A percentile compares a stretch with the other conserved stretches of the same genome.
Evolutionary conservation across 2,797 vertebrate genomes (phyloP).

Genomic region (Heliangelus exortis): DNA sequence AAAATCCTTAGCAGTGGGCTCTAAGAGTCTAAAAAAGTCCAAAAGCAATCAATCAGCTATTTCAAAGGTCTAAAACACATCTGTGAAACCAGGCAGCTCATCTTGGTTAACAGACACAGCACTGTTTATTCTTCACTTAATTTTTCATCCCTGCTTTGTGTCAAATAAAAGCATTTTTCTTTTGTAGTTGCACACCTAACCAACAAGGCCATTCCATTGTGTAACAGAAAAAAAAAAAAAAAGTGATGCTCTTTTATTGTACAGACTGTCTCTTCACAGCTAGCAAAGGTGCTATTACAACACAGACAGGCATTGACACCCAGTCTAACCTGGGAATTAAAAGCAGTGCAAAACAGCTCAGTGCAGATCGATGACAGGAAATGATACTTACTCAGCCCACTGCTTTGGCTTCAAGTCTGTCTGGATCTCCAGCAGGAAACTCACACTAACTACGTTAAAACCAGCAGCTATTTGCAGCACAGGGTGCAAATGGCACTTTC

Average conservation of each 20-base stretch:
- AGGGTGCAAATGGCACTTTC: too few relatives aligned
- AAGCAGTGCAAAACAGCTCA: background rate
- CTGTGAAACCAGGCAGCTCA: background rate
- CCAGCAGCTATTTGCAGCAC: too few relatives aligned
- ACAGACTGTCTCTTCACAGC: background rate
- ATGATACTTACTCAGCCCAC: background rate
- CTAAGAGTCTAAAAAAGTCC: background rate
- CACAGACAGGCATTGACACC: background rate
- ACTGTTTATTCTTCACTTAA: background rate
- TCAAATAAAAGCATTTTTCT: background rate
- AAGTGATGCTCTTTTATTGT: background rate
- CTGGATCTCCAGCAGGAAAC: background rate
- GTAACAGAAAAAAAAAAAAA: background rate
- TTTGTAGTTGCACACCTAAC: background rate
- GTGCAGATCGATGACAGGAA: background rate
- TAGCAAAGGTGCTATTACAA: background rate
- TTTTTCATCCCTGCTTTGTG: background rate
- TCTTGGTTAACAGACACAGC: background rate
- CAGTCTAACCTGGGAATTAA: background rate
- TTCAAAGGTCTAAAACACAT: background rate
- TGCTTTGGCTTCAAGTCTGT: background rate
- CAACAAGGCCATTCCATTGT: background rate
- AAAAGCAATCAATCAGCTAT: background rate
- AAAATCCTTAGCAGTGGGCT: background rate
- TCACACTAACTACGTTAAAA: background rate